Percentiles rank a stretch among this genome's conserved stretches.
Evolutionary conservation across 2,888 invertebrate genomes (phyloP).

Genomic region (Drosophila demipolita): DNA sequence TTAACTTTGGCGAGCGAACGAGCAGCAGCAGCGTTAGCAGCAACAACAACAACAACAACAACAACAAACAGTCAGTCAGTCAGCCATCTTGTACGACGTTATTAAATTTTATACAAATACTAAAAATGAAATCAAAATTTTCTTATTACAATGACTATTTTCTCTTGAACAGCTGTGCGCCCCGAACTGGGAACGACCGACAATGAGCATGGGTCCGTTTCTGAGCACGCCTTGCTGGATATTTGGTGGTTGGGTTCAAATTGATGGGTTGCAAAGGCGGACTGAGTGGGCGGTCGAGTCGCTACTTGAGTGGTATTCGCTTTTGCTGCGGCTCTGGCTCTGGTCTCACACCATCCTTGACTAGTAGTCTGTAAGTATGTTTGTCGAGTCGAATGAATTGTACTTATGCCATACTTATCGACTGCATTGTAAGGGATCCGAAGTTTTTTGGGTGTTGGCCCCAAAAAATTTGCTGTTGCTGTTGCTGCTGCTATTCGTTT

Average conservation of each 20-base stretch:
- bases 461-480: conserved; percentile 38
- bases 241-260: conserved; percentile 16
- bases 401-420: conserved; percentile 78
- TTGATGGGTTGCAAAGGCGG: conserved; percentile 7
- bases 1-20: conserved; percentile 43
- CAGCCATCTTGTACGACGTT: conserved; percentile 80
- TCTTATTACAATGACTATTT: conserved; percentile 82
- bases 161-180: conserved; percentile 62
- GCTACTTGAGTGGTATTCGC: conserved; percentile 30
- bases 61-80: conserved; percentile 54
- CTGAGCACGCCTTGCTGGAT: conserved; percentile 31
- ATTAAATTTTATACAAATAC: conserved; percentile 82
- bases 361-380: conserved; percentile 41
- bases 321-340: not conserved
- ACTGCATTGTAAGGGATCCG: conserved; percentile 71
- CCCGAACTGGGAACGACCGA: conserved; percentile 43
- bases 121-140: conserved; percentile 82
- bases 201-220: conserved; percentile 35
- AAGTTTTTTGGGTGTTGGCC: conserved; percentile 69
- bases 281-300: not conserved
- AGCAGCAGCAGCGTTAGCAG: conserved; percentile 30
- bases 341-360: conserved; percentile 6
- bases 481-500: not conserved
- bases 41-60: conserved; percentile 26
- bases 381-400: conserved; percentile 65